These are phyloP conservation scores for Drosophila demipolita DNA, from an alignment of 2,888 invertebrate species.

Conservation along the genomic window DNA sequence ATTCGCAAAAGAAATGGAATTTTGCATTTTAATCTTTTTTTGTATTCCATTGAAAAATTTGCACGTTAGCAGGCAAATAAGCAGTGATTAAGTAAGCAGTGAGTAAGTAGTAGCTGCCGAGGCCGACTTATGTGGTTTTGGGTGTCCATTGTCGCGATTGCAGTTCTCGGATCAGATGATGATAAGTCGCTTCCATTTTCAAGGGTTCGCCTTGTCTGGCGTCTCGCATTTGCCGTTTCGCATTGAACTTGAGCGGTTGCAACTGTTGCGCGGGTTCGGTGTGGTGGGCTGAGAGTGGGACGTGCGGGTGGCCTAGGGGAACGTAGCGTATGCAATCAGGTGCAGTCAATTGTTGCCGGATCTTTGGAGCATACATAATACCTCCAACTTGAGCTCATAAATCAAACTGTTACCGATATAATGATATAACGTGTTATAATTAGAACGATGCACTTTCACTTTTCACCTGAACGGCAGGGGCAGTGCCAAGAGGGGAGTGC, in stretches of 20 bases:
- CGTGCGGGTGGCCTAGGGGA: neutral
- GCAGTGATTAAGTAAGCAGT: slow-evolving; percentile 1
- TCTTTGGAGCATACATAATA: slow-evolving; percentile 49
- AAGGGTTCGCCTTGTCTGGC: slow-evolving; percentile 79
- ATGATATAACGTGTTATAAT: slow-evolving; percentile 77
- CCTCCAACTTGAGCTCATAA: slow-evolving; percentile 42
- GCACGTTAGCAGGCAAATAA: slow-evolving; percentile 1
- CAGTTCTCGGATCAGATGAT: slow-evolving; percentile 52
- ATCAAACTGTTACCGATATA: slow-evolving; percentile 67
- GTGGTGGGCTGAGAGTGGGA: neutral
- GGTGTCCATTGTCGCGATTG: slow-evolving; percentile 28
- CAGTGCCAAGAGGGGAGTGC: neutral
- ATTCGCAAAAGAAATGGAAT: slow-evolving; percentile 67
- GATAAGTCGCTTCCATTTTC: slow-evolving; percentile 68
- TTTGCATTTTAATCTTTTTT: slow-evolving; percentile 12
- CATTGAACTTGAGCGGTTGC: slow-evolving; percentile 74
- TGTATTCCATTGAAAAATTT: slow-evolving; percentile 46
- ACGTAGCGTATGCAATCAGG: slow-evolving; percentile 64
- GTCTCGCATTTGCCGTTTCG: slow-evolving; percentile 65
- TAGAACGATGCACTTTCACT: slow-evolving; percentile 79
- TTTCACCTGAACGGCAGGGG: slow-evolving; percentile 43
- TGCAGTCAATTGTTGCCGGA: slow-evolving; percentile 78
- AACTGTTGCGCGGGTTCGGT: slow-evolving; percentile 1
- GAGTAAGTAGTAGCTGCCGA: neutral
- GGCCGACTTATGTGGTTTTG: slow-evolving; percentile 5